phyloP scores from a whole-genome alignment of 1,140 invertebrate genomes.

The Dinothrombium tinctorium region DNA sequence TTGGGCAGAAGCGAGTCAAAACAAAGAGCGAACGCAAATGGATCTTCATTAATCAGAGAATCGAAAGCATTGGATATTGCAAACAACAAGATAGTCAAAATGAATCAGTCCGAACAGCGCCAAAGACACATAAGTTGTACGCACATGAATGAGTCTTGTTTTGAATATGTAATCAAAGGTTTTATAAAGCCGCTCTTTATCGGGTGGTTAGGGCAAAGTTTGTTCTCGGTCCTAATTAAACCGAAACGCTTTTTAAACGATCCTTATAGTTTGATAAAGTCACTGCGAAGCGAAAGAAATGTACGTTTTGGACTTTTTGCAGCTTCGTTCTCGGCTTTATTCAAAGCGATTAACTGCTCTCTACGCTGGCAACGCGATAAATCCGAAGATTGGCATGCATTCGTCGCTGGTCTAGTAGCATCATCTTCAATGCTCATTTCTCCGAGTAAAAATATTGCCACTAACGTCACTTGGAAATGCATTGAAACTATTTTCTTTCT shows the following conservation, averaged over 20 bases:
- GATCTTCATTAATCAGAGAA: neutral
- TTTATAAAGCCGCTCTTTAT: neutral
- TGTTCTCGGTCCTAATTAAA: neutral
- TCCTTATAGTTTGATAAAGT: neutral
- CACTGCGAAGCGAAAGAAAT: neutral
- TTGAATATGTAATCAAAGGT: neutral
- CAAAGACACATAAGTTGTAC: neutral
- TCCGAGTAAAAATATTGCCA: conserved; percentile 11
- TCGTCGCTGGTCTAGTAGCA: conserved; percentile 12
- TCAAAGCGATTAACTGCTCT: conserved; percentile 7
- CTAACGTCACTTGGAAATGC: conserved; percentile 14
- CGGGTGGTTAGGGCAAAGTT: neutral
- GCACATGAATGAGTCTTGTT: neutral
- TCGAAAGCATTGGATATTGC: neutral
- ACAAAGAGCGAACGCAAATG: neutral
- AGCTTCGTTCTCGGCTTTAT: conserved; percentile 6
- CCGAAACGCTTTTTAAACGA: neutral
- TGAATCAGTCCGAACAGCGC: neutral
- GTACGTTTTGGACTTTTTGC: neutral
- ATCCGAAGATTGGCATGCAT: conserved; percentile 5
- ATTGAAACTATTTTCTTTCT: conserved; percentile 8
- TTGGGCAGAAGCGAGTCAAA: conserved; percentile 2
- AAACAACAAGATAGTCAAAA: neutral
- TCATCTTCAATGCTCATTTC: conserved; percentile 11
- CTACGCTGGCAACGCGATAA: conserved; percentile 8